A percentile compares a stretch with the other conserved stretches of the same genome.
Evolutionary conservation across 2,888 invertebrate genomes (phyloP).

Genomic region (Heliconius cydno): DNA sequence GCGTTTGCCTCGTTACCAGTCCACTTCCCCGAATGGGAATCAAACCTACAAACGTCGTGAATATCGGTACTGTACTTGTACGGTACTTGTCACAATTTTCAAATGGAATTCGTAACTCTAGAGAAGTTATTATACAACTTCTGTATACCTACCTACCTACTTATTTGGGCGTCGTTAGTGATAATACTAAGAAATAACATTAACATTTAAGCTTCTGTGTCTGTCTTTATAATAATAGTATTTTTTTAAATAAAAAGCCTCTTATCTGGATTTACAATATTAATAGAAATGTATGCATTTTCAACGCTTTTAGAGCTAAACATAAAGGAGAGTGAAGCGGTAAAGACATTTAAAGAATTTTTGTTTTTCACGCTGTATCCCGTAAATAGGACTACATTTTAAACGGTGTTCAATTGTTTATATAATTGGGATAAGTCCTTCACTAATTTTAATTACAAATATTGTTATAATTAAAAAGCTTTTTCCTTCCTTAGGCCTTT

Average conservation of each 20-base stretch:
- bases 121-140: neutral
- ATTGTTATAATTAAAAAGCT: neutral
- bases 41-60: too few species aligned
- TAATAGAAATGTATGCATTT: too few species aligned
- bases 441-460: neutral
- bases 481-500: neutral
- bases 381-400: too few species aligned
- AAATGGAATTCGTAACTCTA: constrained; percentile 7
- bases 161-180: constrained; percentile 22
- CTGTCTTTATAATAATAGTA: neutral
- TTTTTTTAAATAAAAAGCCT: neutral
- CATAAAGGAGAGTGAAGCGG: too few species aligned
- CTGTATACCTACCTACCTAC: neutral
- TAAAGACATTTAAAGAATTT: too few species aligned
- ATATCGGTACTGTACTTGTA: too few species aligned
- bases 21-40: too few species aligned
- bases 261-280: neutral
- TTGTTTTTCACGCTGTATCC: too few species aligned
- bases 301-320: too few species aligned
- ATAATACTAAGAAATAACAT: constrained; percentile 10
- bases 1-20: too few species aligned
- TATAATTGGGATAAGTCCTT: neutral
- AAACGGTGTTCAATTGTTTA: neutral
- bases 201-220: neutral
- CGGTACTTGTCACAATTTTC: neutral